Evolutionary conservation across 1,140 invertebrate genomes (phyloP).

Genomic region (Lepidurus couesii): DNA sequence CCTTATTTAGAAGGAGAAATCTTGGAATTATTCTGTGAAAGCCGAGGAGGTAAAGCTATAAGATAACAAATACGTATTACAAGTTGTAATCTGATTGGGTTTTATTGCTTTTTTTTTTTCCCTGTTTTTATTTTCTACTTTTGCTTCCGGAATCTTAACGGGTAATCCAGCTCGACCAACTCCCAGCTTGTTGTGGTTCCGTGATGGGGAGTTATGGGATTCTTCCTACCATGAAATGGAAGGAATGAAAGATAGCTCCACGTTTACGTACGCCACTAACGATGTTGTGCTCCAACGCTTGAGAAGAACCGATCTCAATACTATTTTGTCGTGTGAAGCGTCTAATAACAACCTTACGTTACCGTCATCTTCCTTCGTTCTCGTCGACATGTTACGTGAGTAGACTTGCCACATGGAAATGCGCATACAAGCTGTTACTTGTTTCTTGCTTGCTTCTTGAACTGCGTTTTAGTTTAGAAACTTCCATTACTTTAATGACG

Average conservation of each 20-base stretch:
- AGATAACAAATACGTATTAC: conserved; percentile 1
- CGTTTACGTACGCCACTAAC: conserved; percentile 3
- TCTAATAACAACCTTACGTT: conserved; percentile 33
- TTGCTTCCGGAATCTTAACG: neutral
- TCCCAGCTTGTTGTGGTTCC: conserved; percentile 30
- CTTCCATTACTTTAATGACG: too few relatives aligned
- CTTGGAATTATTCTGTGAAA: conserved; percentile 31
- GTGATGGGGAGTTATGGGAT: conserved; percentile 33
- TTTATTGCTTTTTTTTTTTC: neutral
- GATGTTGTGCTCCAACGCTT: conserved; percentile 30
- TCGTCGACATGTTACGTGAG: conserved; percentile 33
- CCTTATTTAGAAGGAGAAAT: conserved; percentile 32
- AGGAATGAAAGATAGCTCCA: conserved; percentile 19
- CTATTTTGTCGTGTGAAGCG: conserved; percentile 34
- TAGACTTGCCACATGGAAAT: conserved; percentile 10
- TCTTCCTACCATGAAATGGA: conserved; percentile 27
- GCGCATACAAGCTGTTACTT: neutral
- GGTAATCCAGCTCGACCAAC: conserved; percentile 19
- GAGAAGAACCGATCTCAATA: conserved; percentile 30
- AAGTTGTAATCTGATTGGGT: conserved; percentile 7
- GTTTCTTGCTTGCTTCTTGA: neutral
- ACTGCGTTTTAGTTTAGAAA: too few relatives aligned
- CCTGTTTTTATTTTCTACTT: neutral
- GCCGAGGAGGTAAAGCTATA: conserved; percentile 28
- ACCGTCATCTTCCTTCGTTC: conserved; percentile 31